These are phyloP conservation scores for Eupristina koningsbergeri DNA, from an alignment of 1,140 invertebrate species.

Conservation along the genomic window DNA sequence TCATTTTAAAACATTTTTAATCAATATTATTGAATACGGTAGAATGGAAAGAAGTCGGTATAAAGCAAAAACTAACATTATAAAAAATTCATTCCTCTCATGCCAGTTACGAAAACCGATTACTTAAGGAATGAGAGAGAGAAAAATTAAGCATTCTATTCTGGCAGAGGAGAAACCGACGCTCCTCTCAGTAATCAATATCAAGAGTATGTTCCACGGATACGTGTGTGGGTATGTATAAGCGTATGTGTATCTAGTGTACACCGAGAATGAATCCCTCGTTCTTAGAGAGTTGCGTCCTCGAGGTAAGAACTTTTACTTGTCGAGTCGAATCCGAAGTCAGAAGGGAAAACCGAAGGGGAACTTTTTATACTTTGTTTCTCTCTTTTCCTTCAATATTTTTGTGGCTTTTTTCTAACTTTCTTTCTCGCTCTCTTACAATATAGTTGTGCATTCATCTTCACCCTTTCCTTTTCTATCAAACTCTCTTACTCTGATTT, in stretches of 20 bases:
- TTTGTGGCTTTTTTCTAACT: not conserved
- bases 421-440: not conserved
- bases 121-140: not conserved
- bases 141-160: slow-evolving; percentile 24
- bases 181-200: slow-evolving; percentile 14
- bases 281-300: not conserved
- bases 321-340: slow-evolving; percentile 24
- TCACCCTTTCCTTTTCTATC: not conserved
- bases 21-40: no score
- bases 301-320: slow-evolving; percentile 29
- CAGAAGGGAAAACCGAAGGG: slow-evolving; percentile 14
- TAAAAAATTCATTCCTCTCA: not conserved
- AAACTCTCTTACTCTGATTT: not conserved
- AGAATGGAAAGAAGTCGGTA: no score
- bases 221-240: not conserved
- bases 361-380: slow-evolving; percentile 1
- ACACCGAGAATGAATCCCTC: not conserved
- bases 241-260: not conserved
- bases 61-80: not conserved
- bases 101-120: not conserved
- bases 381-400: not conserved
- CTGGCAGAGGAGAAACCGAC: not conserved
- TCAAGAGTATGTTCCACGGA: not conserved
- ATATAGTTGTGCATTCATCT: not conserved
- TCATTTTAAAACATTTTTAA: no score